phyloP scores from a whole-genome alignment of 2,888 invertebrate species.

The Girardia tigrina region DNA sequence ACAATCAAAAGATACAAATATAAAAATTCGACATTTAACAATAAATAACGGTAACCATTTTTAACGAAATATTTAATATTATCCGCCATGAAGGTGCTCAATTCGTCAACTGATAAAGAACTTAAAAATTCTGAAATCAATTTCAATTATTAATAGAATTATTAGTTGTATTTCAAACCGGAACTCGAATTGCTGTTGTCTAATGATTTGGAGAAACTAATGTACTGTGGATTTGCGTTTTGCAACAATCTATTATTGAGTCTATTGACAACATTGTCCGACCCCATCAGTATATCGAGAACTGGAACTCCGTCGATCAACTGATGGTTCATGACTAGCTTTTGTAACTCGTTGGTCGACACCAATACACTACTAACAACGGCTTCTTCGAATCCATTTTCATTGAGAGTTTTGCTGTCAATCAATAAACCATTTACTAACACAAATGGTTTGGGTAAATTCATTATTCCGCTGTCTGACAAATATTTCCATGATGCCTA shows the following conservation, averaged over 20 bases:
- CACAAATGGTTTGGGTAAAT: background rate
- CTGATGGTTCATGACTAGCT: background rate
- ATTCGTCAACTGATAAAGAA: background rate
- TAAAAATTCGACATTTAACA: too few relatives aligned
- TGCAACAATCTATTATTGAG: background rate
- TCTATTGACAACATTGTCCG: background rate
- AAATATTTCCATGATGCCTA: conserved; percentile 11
- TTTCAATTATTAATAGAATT: background rate
- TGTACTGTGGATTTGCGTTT: background rate
- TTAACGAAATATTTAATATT: background rate
- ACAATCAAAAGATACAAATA: too few relatives aligned
- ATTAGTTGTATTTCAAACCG: background rate
- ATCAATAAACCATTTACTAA: conserved; percentile 6
- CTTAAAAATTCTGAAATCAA: background rate
- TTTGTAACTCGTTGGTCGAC: background rate
- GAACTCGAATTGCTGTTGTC: background rate
- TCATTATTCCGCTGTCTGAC: background rate
- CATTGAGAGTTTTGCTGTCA: background rate
- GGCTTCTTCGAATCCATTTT: background rate
- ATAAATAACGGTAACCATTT: too few relatives aligned
- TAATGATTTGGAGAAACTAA: background rate
- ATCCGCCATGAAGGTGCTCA: background rate
- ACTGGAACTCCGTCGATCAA: background rate
- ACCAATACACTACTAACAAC: background rate
- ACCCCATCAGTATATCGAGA: background rate